These are phyloP conservation scores for Drosophila hydei DNA, from an alignment of 1,140 invertebrate genomes.

Conservation along the genomic window DNA sequence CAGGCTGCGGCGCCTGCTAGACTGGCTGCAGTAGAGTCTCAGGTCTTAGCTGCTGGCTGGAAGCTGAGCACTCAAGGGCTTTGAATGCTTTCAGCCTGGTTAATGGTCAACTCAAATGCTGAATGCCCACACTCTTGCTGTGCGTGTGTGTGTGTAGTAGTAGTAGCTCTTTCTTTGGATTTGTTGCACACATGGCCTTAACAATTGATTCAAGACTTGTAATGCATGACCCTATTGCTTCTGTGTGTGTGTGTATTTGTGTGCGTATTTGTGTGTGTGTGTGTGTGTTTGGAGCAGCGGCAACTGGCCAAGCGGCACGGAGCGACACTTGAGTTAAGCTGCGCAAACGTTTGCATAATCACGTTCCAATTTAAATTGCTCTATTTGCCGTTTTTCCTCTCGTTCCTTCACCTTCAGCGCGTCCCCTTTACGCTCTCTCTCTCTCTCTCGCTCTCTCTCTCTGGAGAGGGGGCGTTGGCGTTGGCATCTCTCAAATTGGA, in stretches of 20 bases:
- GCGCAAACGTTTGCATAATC: slow-evolving; percentile 81
- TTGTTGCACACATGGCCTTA: slow-evolving; percentile 48
- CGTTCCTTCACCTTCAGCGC: not conserved
- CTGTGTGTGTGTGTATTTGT: slow-evolving; percentile 13
- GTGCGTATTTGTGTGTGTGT: not conserved
- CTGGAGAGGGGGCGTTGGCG: slow-evolving; percentile 1
- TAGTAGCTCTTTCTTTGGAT: slow-evolving; percentile 47
- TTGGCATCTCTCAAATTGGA: slow-evolving; percentile 60
- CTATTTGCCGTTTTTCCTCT: slow-evolving; percentile 59
- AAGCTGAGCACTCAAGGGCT: slow-evolving; percentile 8
- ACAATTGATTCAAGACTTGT: slow-evolving; percentile 75
- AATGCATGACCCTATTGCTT: slow-evolving; percentile 43
- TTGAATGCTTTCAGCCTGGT: slow-evolving; percentile 5
- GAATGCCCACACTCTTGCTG: not conserved
- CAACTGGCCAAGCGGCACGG: slow-evolving; percentile 76
- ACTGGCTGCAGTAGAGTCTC: slow-evolving; percentile 42
- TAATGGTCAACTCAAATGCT: slow-evolving; percentile 10
- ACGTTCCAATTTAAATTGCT: slow-evolving; percentile 82
- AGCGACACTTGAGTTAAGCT: slow-evolving; percentile 79
- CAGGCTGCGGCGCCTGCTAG: slow-evolving; percentile 18
- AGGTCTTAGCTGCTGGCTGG: not conserved
- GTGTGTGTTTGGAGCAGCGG: slow-evolving; percentile 42
- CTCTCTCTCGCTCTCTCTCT: slow-evolving; percentile 2
- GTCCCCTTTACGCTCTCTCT: slow-evolving; percentile 6
- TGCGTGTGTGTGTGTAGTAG: slow-evolving; percentile 2